Evolutionary conservation across 2,797 vertebrate species (phyloP), one percentile per base, ranked within the genome.

Genomic region (Agapornis canus): DNA sequence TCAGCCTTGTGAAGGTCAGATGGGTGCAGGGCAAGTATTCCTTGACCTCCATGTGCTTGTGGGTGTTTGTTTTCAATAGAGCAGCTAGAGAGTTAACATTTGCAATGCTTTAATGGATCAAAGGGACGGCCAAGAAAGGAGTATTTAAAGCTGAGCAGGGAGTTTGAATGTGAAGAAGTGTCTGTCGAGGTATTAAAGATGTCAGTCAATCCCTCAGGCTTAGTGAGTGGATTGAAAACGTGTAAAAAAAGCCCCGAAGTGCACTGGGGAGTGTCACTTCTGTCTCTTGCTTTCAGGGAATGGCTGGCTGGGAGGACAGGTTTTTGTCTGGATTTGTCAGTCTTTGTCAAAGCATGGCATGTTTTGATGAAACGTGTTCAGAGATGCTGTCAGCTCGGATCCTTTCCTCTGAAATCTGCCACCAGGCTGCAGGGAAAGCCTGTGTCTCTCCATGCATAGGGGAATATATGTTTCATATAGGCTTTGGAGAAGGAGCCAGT

Each of bases 291-390:
- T 89, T 78, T 48, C 91, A 20, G 88, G 82, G 96, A 92, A 92
- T 39, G 86, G 77, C 73, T 94, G 95, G 83, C 81, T 89, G 92
- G 92, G 95, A 96, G 96, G 91, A 95, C 91, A 95, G 92, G 56
- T 94, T 86, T 92, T 77, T 75, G 80, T 29, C 5, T 56, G 92
- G 79, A 37, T 93, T 82, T 92, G 86, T 89, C 96, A 89, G 29
- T 65, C 92, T 86, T 84, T 96, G 95, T 95, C 73, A 61, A 82
- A 70, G 89, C 64, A 45, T 85, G 95, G 87, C 94, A 95, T 92
- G 91, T 94, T 94, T 82, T 89, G 95, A 92, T 89, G 76, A 60
- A 31, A 68, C 13, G 71, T 27, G 65, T 75, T 86, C 70, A 15
- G 71, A 47, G 86, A 68, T 7, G 86, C 22, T 85, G 91, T 79